Base-by-base conservation (phyloP, 37 sponge, comb jelly and placozoan species). In the Crambe crambe region DNA sequence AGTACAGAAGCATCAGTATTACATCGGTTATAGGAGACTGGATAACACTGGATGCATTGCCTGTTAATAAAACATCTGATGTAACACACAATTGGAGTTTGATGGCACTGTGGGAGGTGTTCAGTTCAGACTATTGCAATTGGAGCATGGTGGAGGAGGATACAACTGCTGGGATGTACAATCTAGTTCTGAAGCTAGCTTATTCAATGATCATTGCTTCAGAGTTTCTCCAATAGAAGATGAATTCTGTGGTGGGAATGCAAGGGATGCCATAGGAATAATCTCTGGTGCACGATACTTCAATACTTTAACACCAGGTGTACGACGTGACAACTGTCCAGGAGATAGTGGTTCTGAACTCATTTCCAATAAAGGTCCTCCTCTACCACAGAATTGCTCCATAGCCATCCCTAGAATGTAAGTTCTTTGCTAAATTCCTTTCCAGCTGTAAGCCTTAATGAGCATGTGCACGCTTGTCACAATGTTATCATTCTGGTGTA, bases 101-200 rank as follows among this genome's bases (percentile, higher is more conserved):
- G n/a, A n/a, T n/a, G n/a, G n/a, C n/a, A n/a, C n/a, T n/a, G n/a
- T n/a, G n/a, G n/a, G n/a, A n/a, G n/a, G n/a, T n/a, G n/a, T n/a
- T n/a, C n/a, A n/a, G n/a, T n/a, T n/a, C n/a, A n/a, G n/a, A n/a
- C n/a, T n/a, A n/a, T n/a, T n/a, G n/a, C n/a, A n/a, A n/a, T n/a
- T n/a, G n/a, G 63, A 61, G 63, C 63, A 61, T 61, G 63, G 63
- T 29, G 63, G 63, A 61, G 63, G 63, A 21, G 29, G 25, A 20
- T 61, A 21, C 15, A 27, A 27, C 63, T 61, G 63, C 25, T 61
- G 63, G 63, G 30, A 27, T 61, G 63, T 61, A 12, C 15, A 20
- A 21, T 21, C 6, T 20, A n/a, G n/a, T n/a, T n/a, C n/a, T n/a
- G n/a, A n/a, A n/a, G 63, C n/a, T n/a, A n/a, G 25, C 6, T 5